Evolutionary conservation across 2,888 invertebrate genomes (phyloP).

Genomic region (Plutella xylostella): DNA sequence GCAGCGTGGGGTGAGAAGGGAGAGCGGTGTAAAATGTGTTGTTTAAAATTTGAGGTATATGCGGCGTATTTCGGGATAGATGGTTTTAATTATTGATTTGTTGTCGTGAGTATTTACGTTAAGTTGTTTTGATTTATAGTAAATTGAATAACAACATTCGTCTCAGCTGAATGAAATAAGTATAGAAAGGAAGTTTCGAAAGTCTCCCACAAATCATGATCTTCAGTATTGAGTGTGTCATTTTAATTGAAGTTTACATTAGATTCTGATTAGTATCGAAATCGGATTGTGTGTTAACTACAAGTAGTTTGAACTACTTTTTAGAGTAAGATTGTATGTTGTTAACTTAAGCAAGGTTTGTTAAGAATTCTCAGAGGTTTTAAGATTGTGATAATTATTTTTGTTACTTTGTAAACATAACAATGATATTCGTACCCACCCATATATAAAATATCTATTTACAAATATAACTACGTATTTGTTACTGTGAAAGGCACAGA

Average conservation of each 20-base stretch:
- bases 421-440: too few relatives aligned
- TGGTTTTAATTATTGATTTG: background rate
- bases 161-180: too few relatives aligned
- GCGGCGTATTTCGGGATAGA: background rate
- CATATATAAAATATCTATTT: too few relatives aligned
- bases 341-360: too few relatives aligned
- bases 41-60: background rate
- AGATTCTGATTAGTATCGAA: background rate
- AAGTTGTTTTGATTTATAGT: background rate
- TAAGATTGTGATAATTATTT: too few relatives aligned
- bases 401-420: too few relatives aligned
- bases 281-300: too few relatives aligned
- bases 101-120: background rate
- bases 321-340: too few relatives aligned
- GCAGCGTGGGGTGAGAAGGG: background rate
- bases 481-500: constrained; percentile 6
- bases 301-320: too few relatives aligned
- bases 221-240: background rate
- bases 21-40: background rate
- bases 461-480: background rate
- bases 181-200: too few relatives aligned
- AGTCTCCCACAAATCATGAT: too few relatives aligned
- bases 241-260: background rate
- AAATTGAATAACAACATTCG: background rate
- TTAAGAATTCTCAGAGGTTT: too few relatives aligned